Conservation (phyloP, 2,113 vertebrate species). For the Ceyx margarethae region DNA sequence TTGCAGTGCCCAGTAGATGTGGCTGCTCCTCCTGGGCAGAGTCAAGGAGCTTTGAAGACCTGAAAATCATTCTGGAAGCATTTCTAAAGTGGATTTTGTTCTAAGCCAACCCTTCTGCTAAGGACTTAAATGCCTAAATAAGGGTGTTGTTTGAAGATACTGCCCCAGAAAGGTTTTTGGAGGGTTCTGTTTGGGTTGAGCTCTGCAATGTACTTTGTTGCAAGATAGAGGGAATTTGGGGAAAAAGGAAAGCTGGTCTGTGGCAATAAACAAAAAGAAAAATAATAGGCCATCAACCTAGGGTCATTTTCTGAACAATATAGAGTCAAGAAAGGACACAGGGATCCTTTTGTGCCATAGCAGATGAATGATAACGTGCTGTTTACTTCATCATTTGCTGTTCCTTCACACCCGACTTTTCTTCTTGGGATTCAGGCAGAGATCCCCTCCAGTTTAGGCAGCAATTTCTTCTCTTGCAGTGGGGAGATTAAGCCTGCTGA, state of each 20-base stretch:
- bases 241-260: background rate
- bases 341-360: background rate
- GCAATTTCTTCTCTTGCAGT: background rate
- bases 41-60: background rate
- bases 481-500: background rate
- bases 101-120: background rate
- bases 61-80: background rate
- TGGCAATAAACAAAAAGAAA: background rate
- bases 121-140: background rate
- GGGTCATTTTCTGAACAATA: background rate
- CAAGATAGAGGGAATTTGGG: background rate
- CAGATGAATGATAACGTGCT: background rate
- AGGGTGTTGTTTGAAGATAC: background rate
- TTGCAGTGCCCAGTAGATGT: fast-evolving
- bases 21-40: background rate
- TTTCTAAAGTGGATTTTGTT: background rate
- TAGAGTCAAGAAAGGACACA: background rate
- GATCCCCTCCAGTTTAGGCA: background rate
- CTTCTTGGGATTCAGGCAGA: background rate
- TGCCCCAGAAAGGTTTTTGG: background rate
- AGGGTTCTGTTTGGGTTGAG: background rate
- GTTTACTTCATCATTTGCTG: background rate
- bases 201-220: background rate
- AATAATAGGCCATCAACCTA: background rate
- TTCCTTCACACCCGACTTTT: background rate